These are phyloP conservation scores for Scaptomyza polygonia DNA, from an alignment of 2,888 invertebrate species.

Conservation along the genomic window DNA sequence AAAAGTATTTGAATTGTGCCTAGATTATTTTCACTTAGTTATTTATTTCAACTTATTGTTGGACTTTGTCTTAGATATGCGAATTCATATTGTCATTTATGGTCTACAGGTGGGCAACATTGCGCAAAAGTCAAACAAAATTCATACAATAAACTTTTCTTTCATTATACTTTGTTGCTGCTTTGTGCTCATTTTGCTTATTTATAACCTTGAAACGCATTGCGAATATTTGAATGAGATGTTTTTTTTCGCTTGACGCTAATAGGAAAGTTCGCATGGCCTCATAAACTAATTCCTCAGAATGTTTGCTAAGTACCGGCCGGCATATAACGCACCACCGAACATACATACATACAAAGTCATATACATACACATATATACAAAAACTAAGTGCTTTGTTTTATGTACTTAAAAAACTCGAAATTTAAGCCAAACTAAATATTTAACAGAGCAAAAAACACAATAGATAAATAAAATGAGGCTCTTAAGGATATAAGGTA, in stretches of 20 bases:
- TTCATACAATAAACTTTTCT: conserved; percentile 26
- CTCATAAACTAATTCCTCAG: conserved; percentile 54
- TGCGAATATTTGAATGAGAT: conserved; percentile 42
- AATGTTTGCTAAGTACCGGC: conserved; percentile 48
- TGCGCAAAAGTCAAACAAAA: conserved; percentile 2
- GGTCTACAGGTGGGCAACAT: conserved; percentile 47
- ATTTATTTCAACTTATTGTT: conserved; percentile 32
- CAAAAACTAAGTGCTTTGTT: not conserved
- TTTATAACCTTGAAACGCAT: conserved; percentile 49
- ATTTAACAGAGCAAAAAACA: conserved; percentile 44
- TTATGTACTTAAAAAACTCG: conserved; percentile 1
- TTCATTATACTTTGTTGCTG: conserved; percentile 15
- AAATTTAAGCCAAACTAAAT: conserved; percentile 40
- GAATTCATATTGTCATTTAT: conserved; percentile 52
- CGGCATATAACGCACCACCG: conserved; percentile 32
- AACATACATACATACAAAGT: conserved; percentile 5
- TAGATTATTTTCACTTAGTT: too few relatives aligned
- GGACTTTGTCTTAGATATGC: conserved; percentile 44
- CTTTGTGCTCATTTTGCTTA: conserved; percentile 10
- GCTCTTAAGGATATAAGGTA: conserved; percentile 10
- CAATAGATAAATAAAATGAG: conserved; percentile 64
- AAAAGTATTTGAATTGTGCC: too few relatives aligned
- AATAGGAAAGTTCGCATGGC: conserved; percentile 42
- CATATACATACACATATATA: conserved; percentile 1
- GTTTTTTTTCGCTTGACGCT: conserved; percentile 30